A percentile compares a stretch with the other conserved stretches of the same genome.
These are phyloP conservation scores for Squalus acanthias DNA, from an alignment of 2,797 vertebrate genomes.

Conservation along the genomic window DNA sequence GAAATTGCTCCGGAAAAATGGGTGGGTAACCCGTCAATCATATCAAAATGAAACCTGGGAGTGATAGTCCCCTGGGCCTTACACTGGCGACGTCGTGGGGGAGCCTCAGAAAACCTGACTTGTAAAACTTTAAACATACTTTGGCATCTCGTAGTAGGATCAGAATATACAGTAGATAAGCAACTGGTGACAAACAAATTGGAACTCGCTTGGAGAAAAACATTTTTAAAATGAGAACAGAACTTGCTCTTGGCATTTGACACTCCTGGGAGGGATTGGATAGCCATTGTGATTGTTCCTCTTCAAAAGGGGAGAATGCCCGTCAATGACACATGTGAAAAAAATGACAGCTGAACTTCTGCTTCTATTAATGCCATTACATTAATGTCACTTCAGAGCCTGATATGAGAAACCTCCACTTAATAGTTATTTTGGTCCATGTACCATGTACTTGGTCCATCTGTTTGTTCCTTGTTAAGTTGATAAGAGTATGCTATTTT, in stretches of 20 bases:
- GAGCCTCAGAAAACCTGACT: not conserved
- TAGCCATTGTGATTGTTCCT: not conserved
- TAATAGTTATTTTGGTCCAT: constrained; percentile 20
- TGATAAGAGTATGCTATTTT: not conserved
- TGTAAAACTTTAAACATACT: not conserved
- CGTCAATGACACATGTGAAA: not conserved
- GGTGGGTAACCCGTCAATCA: no score
- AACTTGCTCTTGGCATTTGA: not conserved
- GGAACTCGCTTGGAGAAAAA: not conserved
- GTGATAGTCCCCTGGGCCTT: not conserved
- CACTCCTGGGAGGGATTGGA: not conserved
- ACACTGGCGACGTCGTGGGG: not conserved
- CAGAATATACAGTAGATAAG: not conserved
- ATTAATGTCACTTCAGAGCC: not conserved
- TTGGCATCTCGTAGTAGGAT: not conserved
- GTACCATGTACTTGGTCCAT: not conserved
- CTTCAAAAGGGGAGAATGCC: not conserved
- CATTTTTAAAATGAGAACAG: no score
- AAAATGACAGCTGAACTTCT: constrained; percentile 13
- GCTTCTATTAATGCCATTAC: constrained; percentile 14
- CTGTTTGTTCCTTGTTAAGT: not conserved
- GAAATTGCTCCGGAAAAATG: not conserved
- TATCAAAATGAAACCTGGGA: not conserved
- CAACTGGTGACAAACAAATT: not conserved
- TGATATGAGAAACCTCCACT: not conserved